Evolutionary conservation across 2,113 vertebrate genomes (phyloP).

Genomic region (Hippocampus zosterae): DNA sequence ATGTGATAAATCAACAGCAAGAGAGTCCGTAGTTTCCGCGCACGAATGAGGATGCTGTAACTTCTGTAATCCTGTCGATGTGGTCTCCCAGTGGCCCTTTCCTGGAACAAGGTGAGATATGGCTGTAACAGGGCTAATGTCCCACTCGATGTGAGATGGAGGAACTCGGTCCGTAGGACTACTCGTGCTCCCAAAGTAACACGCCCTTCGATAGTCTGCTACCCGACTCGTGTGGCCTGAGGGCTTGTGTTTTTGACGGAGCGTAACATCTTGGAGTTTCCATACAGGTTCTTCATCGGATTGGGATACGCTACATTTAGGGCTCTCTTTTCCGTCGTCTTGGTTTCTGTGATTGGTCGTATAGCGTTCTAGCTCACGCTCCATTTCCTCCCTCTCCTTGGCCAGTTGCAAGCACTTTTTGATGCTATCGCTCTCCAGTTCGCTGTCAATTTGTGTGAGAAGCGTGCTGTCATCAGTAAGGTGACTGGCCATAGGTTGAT

Average conservation of each 20-base stretch:
- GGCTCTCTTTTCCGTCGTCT: constrained; percentile 35
- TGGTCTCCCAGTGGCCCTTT: constrained; percentile 37
- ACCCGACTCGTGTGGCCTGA: constrained; percentile 56
- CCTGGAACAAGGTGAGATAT: constrained; percentile 61
- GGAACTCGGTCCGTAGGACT: constrained; percentile 67
- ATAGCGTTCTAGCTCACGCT: constrained; percentile 62
- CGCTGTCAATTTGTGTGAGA: constrained; percentile 60
- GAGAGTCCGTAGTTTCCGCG: constrained; percentile 33
- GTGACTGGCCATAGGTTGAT: constrained; percentile 54
- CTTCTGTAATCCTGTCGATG: constrained; percentile 22
- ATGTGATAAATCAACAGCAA: constrained; percentile 29
- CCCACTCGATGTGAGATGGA: constrained; percentile 66
- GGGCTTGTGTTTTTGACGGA: constrained; percentile 62
- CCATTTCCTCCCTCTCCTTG: constrained; percentile 68
- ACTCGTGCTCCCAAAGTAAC: constrained; percentile 76
- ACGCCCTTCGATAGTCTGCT: constrained; percentile 69
- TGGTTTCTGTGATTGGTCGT: constrained; percentile 35
- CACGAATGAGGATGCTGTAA: constrained; percentile 24
- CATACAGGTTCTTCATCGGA: constrained; percentile 61
- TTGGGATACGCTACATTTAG: constrained; percentile 26
- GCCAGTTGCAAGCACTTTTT: constrained; percentile 63
- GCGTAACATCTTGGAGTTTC: constrained; percentile 69
- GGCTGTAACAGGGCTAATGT: constrained; percentile 73
- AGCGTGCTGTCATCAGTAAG: constrained; percentile 58
- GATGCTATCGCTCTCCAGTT: constrained; percentile 56